phyloP scores from a whole-genome alignment of 2,113 vertebrate species.

The Stigmatopora nigra region DNA sequence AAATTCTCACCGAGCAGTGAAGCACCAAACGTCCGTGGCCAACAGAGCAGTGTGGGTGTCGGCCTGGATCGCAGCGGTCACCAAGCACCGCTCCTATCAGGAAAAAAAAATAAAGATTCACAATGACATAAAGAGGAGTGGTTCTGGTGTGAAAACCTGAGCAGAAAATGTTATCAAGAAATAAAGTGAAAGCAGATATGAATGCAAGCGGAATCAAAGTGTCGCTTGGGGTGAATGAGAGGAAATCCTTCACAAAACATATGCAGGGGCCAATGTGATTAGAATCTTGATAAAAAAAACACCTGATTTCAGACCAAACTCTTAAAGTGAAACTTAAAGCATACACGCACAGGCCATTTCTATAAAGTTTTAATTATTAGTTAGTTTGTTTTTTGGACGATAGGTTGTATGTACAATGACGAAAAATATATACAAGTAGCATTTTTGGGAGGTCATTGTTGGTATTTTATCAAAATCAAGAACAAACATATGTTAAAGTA shows the following conservation, averaged over 20 bases:
- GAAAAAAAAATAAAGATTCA: not conserved
- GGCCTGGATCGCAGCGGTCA: slow-evolving; percentile 75
- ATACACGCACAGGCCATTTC: not conserved
- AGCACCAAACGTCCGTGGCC: slow-evolving; percentile 88
- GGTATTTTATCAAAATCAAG: too few relatives aligned
- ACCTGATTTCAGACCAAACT: not conserved
- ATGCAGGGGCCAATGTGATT: not conserved
- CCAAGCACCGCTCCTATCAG: slow-evolving; percentile 75
- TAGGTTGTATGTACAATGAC: too few relatives aligned
- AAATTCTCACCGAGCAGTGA: slow-evolving; percentile 79
- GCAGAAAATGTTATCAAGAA: not conserved
- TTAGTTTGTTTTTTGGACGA: too few relatives aligned
- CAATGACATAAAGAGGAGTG: not conserved
- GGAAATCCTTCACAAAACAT: slow-evolving; percentile 23
- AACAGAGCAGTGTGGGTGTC: slow-evolving; percentile 78
- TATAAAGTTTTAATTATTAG: too few relatives aligned
- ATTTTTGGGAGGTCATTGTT: too few relatives aligned
- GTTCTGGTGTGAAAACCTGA: not conserved
- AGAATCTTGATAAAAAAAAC: not conserved
- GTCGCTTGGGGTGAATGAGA: not conserved
- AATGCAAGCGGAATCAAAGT: slow-evolving; percentile 20
- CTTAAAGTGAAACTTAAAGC: not conserved
- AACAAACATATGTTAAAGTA: too few relatives aligned
- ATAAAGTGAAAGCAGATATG: not conserved
- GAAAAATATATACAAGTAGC: too few relatives aligned